Percentiles rank a stretch among this genome's conserved stretches.
Evolutionary conservation across 2,797 vertebrate genomes (phyloP).

Genomic region (Acanthurus leucopareius): DNA sequence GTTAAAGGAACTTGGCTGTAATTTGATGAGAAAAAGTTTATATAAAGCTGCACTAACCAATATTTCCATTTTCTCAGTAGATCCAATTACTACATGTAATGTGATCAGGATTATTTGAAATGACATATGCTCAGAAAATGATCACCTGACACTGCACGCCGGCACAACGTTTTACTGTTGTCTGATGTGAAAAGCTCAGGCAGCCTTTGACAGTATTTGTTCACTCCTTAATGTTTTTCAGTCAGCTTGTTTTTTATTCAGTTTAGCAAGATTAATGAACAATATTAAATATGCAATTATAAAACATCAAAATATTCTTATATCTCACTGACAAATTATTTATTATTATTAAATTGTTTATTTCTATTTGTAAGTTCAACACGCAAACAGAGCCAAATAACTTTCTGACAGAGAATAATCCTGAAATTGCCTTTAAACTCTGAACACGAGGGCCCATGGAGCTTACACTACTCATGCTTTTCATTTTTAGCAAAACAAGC

Average conservation of each 20-base stretch:
- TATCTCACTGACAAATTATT: neutral
- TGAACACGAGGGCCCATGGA: neutral
- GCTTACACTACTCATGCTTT: neutral
- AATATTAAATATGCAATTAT: too few species aligned
- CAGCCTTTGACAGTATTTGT: too few species aligned
- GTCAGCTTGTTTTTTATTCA: too few species aligned
- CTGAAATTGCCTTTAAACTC: neutral
- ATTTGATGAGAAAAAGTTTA: neutral
- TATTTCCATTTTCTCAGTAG: neutral
- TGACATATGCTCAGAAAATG: neutral
- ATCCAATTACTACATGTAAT: neutral
- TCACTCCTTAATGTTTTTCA: too few species aligned
- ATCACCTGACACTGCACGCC: neutral
- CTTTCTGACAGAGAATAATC: neutral
- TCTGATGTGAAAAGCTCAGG: too few species aligned
- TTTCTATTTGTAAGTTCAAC: neutral
- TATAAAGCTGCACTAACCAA: neutral
- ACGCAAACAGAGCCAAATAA: neutral
- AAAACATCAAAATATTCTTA: too few species aligned
- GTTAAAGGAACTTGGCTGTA: neutral
- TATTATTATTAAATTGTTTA: too few species aligned
- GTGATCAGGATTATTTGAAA: neutral
- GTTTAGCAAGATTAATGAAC: too few species aligned
- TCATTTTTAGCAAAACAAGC: neutral
- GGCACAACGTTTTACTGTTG: too few species aligned